Evolutionary conservation across 2,888 invertebrate genomes (phyloP), one percentile per base, ranked within the genome.

Genomic region (Scaeva pyrastri): DNA sequence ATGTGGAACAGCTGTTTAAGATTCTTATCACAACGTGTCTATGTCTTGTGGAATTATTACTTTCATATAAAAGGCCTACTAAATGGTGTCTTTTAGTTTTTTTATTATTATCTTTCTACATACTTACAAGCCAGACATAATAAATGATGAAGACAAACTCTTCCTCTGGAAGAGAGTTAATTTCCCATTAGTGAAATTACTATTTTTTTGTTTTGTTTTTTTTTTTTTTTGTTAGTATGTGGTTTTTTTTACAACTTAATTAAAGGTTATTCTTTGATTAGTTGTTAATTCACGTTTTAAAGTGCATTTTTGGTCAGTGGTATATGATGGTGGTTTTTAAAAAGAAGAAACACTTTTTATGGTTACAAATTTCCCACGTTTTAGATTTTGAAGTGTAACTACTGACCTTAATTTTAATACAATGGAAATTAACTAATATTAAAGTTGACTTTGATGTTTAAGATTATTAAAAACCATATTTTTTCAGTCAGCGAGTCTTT

Each of bases 1-100:
- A 68, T 68, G 50, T 50, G 4, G 43, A 68, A 50, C 66, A 68
- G 19, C 36, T 68, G 50, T 26, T 21, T 68, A 23, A 68, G 68
- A 68, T 68, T 52, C 66, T 68, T 39, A 68, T 52, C 68, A 62
- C 10, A 43, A 66, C 16, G 14, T 36, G 48, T 36, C 12, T 31
- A 21, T 36, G 48, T 36, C 12, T 31, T 31, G 16, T 48, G 16
- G 31, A 66, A 66, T 66, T 36, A 48, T 66, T 36, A 48, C 48
- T 66, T 66, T 48, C 66, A 39, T 68, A 52, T n/a, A n/a, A n/a
- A 52, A 39, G 39, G 14, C 50, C n/a, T 39, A 36, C 48, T 31
- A 50, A 66, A 16, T 45, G 48, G 6, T 21, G 14, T 41, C 19
- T 66, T 48, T 62, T 31, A 7, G 8, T 31, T 31, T 31, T 31